Percentiles rank a stretch among this genome's conserved stretches.
These are phyloP conservation scores for Chlorodrepanis virens DNA, from an alignment of 2,113 vertebrate species.

Conservation along the genomic window DNA sequence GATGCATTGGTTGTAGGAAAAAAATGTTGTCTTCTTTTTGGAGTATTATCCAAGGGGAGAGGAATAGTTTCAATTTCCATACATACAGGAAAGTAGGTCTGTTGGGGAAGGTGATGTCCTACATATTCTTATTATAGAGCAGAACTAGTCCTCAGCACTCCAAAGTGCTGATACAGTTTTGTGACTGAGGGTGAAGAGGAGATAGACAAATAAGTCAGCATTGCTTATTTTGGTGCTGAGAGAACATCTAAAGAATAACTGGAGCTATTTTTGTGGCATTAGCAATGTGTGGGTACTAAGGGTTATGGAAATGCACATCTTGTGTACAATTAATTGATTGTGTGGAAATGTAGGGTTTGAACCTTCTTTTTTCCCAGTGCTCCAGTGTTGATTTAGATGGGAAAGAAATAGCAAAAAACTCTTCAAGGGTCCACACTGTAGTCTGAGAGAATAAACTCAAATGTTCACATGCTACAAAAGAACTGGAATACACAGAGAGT, in stretches of 20 bases:
- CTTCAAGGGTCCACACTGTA: not conserved
- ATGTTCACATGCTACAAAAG: conserved; percentile 59
- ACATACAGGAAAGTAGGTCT: not conserved
- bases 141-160: not conserved
- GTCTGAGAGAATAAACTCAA: conserved; percentile 16
- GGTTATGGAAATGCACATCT: not conserved
- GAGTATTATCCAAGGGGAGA: not conserved
- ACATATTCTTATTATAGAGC: conserved; percentile 3
- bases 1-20: not conserved
- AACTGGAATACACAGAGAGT: conserved; percentile 37
- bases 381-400: not conserved
- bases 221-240: conserved; percentile 31
- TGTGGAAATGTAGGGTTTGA: not conserved
- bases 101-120: not conserved
- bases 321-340: not conserved
- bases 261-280: conserved; percentile 13
- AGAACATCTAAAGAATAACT: not conserved
- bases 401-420: not conserved
- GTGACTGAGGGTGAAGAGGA: not conserved
- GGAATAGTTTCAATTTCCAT: not conserved
- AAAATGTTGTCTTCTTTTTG: not conserved
- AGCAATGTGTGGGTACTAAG: not conserved
- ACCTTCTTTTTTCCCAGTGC: not conserved
- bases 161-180: not conserved
- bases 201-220: not conserved